Percentiles rank a stretch among this genome's conserved stretches.
phyloP scores from a whole-genome alignment of 2,888 invertebrate genomes.

The Drosophila atripex region DNA sequence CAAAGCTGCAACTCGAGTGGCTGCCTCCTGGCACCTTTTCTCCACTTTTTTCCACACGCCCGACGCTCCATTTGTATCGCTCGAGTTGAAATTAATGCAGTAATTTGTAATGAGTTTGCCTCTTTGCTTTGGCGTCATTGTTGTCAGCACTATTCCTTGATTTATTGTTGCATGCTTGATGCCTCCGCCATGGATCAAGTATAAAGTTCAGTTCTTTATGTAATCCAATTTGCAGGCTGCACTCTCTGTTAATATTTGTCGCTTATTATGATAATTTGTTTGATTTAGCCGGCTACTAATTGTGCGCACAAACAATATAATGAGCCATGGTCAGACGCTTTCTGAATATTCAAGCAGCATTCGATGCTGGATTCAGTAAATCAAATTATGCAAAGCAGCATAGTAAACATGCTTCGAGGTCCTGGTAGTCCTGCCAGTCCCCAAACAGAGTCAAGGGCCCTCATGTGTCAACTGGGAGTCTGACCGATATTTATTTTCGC shows the following conservation, averaged over 20 bases:
- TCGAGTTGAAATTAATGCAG: conserved; percentile 77
- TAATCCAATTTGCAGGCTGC: conserved; percentile 41
- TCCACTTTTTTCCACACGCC: conserved; percentile 11
- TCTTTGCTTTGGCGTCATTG: conserved; percentile 39
- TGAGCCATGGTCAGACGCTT: conserved; percentile 27
- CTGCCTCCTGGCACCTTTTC: conserved; percentile 33
- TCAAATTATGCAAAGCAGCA: conserved; percentile 66
- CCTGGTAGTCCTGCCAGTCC: conserved; percentile 3
- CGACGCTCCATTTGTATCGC: conserved; percentile 36
- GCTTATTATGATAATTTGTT: conserved; percentile 70
- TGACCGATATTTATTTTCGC: conserved; percentile 55
- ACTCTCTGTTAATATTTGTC: conserved; percentile 28
- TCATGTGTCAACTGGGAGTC: conserved; percentile 43
- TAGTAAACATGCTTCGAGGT: conserved; percentile 10
- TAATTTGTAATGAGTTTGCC: conserved; percentile 79
- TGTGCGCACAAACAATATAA: conserved; percentile 45
- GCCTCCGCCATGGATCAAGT: conserved; percentile 17
- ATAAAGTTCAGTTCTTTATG: conserved; percentile 27
- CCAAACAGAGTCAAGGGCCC: conserved; percentile 15
- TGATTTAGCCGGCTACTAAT: conserved; percentile 60
- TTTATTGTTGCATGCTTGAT: conserved; percentile 69
- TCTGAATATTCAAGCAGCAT: conserved; percentile 44
- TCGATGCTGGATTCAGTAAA: conserved; percentile 33
- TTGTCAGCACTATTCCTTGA: conserved; percentile 55
- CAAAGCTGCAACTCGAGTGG: conserved; percentile 74